phyloP scores from a whole-genome alignment of 2,797 vertebrate species.

The Scyliorhinus canicula region DNA sequence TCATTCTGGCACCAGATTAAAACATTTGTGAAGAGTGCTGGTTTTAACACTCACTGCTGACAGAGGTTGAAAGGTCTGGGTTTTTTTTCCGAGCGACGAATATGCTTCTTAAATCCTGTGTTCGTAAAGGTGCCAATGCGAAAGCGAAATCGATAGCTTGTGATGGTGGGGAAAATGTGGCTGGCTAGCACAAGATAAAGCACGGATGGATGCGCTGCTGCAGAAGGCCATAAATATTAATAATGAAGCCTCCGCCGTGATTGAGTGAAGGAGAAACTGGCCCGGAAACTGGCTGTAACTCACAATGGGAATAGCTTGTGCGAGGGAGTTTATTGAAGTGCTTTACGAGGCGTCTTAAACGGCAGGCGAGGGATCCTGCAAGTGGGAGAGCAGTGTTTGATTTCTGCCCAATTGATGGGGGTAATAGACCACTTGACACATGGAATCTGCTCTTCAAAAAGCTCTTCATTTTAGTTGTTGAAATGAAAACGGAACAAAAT shows the following conservation, averaged over 20 bases:
- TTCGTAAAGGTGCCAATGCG: background rate
- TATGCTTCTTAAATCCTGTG: background rate
- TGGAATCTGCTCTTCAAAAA: background rate
- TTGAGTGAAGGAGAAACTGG: background rate
- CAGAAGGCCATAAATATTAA: background rate
- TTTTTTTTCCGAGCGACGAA: background rate
- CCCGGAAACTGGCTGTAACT: background rate
- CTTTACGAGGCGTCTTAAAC: background rate
- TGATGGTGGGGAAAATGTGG: background rate
- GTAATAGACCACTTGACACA: background rate
- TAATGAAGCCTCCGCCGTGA: background rate
- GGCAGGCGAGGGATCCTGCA: background rate
- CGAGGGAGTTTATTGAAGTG: background rate
- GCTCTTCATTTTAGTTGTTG: background rate
- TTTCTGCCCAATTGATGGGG: background rate
- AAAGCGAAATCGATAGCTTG: background rate
- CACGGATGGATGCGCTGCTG: background rate
- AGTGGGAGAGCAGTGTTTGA: background rate
- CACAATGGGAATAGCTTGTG: background rate
- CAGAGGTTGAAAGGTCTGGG: background rate
- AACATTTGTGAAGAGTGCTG: background rate
- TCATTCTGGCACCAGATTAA: background rate
- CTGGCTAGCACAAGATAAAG: background rate
- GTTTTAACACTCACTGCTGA: background rate
- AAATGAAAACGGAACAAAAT: background rate